Percentiles rank a stretch among this genome's conserved stretches.
These are phyloP conservation scores for Nemotelus pantherinus DNA, from an alignment of 2,888 invertebrate genomes.

Conservation along the genomic window DNA sequence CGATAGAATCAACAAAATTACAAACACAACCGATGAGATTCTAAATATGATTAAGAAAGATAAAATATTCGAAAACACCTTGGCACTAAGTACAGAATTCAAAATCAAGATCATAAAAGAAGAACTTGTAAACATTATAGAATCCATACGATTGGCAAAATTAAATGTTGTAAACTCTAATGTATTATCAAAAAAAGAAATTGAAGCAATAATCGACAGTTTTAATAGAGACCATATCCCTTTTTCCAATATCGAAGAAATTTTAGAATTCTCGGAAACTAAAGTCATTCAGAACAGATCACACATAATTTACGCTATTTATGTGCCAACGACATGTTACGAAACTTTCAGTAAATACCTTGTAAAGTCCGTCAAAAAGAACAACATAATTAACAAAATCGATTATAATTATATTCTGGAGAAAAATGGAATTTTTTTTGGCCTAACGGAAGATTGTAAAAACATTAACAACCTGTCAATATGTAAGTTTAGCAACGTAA, in stretches of 20 bases:
- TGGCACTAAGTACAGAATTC: slow-evolving; percentile 35
- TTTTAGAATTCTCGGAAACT: slow-evolving; percentile 6
- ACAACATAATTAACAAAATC: slow-evolving; percentile 47
- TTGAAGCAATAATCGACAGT: slow-evolving; percentile 46
- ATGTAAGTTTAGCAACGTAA: not conserved
- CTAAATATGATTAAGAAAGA: not conserved
- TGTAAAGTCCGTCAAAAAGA: not conserved
- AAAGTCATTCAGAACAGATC: not conserved
- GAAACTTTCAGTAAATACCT: not conserved
- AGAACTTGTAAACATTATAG: slow-evolving; percentile 48
- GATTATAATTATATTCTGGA: slow-evolving; percentile 35
- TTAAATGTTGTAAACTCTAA: slow-evolving; percentile 49
- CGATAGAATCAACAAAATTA: slow-evolving; percentile 5
- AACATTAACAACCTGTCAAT: slow-evolving; percentile 11
- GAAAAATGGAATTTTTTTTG: slow-evolving; percentile 9
- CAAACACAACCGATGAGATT: slow-evolving; percentile 1
- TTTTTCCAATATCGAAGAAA: slow-evolving; percentile 37
- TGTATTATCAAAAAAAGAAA: slow-evolving; percentile 49
- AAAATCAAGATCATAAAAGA: slow-evolving; percentile 49
- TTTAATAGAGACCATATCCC: slow-evolving; percentile 47
- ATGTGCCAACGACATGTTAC: not conserved
- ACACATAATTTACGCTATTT: slow-evolving; percentile 1
- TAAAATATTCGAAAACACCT: not conserved
- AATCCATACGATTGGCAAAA: slow-evolving; percentile 51
- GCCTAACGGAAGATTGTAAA: not conserved